Percentiles rank a stretch among this genome's conserved stretches.
Evolutionary conservation across 2,888 invertebrate species (phyloP).

Genomic region (Julus scanicus): DNA sequence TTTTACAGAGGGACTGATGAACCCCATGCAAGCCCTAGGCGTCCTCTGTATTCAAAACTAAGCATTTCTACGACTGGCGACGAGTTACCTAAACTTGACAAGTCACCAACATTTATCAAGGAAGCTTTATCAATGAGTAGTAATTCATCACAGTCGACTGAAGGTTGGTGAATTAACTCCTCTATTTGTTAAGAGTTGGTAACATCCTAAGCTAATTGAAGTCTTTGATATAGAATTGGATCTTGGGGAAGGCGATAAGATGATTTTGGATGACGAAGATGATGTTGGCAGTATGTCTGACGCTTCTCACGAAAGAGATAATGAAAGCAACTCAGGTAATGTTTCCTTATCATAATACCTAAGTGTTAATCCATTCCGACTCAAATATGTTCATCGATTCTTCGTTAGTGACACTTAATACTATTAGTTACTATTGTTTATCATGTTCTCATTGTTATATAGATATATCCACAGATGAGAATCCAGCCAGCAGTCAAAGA

Average conservation of each 20-base stretch:
- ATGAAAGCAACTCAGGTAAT: not conserved
- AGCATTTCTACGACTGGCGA: not conserved
- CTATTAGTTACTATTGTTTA: not conserved
- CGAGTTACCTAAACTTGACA: not conserved
- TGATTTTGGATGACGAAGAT: not conserved
- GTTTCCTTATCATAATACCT: no score
- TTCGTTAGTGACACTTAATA: not conserved
- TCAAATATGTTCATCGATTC: not conserved
- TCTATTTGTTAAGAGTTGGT: not conserved
- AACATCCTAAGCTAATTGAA: not conserved
- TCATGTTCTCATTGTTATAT: not conserved
- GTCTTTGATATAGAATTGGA: constrained; percentile 5
- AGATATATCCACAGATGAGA: not conserved
- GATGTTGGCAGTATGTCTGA: not conserved
- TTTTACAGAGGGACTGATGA: not conserved
- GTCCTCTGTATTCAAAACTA: not conserved
- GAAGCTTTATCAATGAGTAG: not conserved
- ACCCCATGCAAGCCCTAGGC: not conserved
- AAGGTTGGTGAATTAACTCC: not conserved
- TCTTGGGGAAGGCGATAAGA: not conserved
- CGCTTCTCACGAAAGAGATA: not conserved
- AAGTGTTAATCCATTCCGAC: no score
- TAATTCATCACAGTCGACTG: not conserved
- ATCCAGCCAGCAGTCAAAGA: not conserved
- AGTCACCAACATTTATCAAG: not conserved